Base-by-base conservation (phyloP, 1,140 invertebrate genomes). In the Brachionus calyciflorus region DNA sequence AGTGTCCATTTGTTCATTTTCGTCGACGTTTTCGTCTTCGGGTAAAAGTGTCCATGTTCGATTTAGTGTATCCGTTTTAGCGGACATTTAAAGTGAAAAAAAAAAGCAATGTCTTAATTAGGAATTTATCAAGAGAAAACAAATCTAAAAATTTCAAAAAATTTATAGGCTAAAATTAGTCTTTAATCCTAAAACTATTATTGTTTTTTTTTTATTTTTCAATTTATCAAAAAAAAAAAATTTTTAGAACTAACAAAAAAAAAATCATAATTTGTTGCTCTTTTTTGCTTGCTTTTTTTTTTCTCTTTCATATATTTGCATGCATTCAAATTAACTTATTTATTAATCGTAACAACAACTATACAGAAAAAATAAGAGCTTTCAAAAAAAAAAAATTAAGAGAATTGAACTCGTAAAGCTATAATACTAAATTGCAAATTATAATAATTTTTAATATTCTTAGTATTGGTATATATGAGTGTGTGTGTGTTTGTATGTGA, bases 211-310 rank as follows among this genome's bases (percentile, higher is more conserved):
- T 37, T 37, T 3, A 5, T 37, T 37, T 5, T 5, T 37, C 33
- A 37, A 37, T 60, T 60, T 60, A 60, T 60, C 30, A 60, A 60
- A 55, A 55, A 55, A 30, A 55, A 30, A 1, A n/a, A 26, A 26
- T 55, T 60, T 37, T 60, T 33, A 19, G n/a, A 19, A 17, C 33
- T 1, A 53, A 53, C 33, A 60, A 60, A 33, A 53, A 33, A 60
- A 60, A 60, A 60, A 60, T 60, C 55, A 60, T 60, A 60, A 60
- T 60, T 60, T 60, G 26, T 60, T 60, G 55, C 55, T 60, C 55
- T 60, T 33, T 60, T 60, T 55, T 60, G 33, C 30, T 60, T 37
- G 33, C 55, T 60, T 33, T 60, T 60, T 55, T 60, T 60, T 33
- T 60, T 37, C 37, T 10, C 55, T 60, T 60, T 60, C 37, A 17